Evolutionary conservation across 1,140 invertebrate genomes (phyloP).

Genomic region (Globodera ellingtonae): DNA sequence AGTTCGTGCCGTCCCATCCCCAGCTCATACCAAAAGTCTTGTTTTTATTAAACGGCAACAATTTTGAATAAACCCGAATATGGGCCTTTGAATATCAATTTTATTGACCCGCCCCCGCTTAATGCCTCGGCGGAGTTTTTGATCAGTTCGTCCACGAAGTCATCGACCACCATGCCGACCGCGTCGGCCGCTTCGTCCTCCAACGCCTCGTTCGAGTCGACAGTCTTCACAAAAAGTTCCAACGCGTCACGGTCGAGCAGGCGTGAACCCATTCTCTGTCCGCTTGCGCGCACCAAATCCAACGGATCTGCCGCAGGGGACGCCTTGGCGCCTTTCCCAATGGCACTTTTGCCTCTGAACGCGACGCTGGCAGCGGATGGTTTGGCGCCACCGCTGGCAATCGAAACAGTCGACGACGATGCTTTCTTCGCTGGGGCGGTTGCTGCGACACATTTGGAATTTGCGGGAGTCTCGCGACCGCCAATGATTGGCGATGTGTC

Average conservation of each 20-base stretch:
- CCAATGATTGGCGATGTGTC: neutral
- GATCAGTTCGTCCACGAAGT: constrained; percentile 32
- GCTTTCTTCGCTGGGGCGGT: neutral
- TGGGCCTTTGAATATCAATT: no score
- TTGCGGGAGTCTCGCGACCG: neutral
- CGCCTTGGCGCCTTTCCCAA: neutral
- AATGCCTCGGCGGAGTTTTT: constrained; percentile 13
- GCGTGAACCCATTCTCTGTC: neutral
- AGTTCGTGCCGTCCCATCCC: neutral
- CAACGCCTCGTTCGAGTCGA: constrained; percentile 31
- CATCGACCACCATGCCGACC: constrained; percentile 20
- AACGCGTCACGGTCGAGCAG: constrained; percentile 19
- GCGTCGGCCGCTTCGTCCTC: constrained; percentile 32
- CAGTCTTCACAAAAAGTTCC: constrained; percentile 21
- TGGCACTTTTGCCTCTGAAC: neutral
- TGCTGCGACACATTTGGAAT: neutral
- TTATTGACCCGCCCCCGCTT: no score
- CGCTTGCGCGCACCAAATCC: constrained; percentile 17
- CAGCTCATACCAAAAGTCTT: neutral
- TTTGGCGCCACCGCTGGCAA: neutral
- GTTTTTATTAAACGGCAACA: neutral
- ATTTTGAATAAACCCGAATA: neutral
- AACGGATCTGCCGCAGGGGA: neutral
- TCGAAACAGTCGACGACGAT: neutral
- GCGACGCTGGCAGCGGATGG: neutral